Percentiles rank a stretch among this genome's conserved stretches.
Conservation (phyloP, 37 sponge, comb jelly and placozoan genomes). For the Geodia barretti region DNA sequence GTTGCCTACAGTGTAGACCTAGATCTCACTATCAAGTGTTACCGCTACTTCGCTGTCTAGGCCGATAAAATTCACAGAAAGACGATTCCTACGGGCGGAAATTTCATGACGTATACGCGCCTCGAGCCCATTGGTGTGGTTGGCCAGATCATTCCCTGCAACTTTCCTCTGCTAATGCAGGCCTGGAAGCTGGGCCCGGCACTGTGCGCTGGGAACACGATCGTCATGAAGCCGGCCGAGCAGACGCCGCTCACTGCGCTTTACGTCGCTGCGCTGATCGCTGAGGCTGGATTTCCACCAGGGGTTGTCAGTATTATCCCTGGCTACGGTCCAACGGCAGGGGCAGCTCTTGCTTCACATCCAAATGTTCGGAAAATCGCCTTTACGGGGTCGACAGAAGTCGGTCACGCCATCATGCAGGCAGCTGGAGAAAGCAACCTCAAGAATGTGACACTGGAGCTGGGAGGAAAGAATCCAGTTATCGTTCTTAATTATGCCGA, state of each 20-base stretch:
- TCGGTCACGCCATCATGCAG: conserved; percentile 84
- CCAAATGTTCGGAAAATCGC: conserved; percentile 86
- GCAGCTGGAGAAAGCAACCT: conserved; percentile 85
- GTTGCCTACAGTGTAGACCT: conserved; percentile 55
- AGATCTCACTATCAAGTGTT: conserved; percentile 51
- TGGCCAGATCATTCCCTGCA: conserved; percentile 95
- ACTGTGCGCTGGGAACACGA: conserved; percentile 73
- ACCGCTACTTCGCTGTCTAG: conserved; percentile 91
- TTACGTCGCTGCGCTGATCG: conserved; percentile 75
- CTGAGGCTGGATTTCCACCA: conserved; percentile 91
- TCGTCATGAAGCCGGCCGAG: conserved; percentile 87
- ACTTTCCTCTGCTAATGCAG: conserved; percentile 86
- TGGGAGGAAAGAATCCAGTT: conserved; percentile 94
- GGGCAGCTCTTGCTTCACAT: conserved; percentile 81
- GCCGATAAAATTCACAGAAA: conserved; percentile 93
- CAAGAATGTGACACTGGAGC: conserved; percentile 88
- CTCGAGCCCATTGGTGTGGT: conserved; percentile 91
- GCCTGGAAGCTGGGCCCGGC: conserved; percentile 92
- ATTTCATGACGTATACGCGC: conserved; percentile 75
- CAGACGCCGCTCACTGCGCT: conserved; percentile 90
- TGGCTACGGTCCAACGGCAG: conserved; percentile 92
- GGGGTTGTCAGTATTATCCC: conserved; percentile 88
- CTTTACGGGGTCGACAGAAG: conserved; percentile 94
- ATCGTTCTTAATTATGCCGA: conserved; percentile 90
- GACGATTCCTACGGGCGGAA: conserved; percentile 85